Conservation (phyloP, 2,113 vertebrate species). For the Orycteropus afer region DNA sequence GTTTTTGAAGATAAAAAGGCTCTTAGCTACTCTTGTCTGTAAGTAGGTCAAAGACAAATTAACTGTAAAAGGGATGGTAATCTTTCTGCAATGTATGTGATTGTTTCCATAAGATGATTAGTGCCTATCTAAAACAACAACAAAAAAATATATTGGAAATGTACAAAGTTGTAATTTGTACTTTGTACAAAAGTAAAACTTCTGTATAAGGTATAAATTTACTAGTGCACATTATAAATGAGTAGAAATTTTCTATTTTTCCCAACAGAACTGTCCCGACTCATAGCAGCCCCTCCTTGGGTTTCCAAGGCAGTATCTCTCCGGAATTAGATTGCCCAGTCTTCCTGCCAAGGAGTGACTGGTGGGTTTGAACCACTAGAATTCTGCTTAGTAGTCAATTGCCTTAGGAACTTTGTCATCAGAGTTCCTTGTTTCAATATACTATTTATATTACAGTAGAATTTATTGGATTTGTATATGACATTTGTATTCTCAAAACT, state of each 20-base stretch:
- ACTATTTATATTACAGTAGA: conserved; percentile 2
- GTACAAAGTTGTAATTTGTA: conserved; percentile 43
- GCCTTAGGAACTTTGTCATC: no score
- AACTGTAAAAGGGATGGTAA: conserved; percentile 38
- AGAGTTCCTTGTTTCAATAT: not conserved
- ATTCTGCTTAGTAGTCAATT: no score
- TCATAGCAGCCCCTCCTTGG: no score
- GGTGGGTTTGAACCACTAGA: no score
- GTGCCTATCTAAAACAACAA: not conserved
- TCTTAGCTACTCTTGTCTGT: conserved; percentile 16
- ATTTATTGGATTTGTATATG: not conserved
- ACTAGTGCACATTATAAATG: not conserved
- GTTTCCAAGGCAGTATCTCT: no score
- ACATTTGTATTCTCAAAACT: not conserved
- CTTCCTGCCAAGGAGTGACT: no score
- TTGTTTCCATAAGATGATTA: conserved; percentile 53
- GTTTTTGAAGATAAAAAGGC: conserved; percentile 65
- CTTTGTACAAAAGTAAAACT: not conserved
- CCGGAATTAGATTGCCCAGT: no score
- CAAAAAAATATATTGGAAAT: not conserved
- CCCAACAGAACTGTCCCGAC: no score
- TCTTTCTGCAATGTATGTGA: conserved; percentile 50
- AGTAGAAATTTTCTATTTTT: conserved; percentile 20
- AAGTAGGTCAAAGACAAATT: conserved; percentile 53
- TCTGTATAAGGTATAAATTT: conserved; percentile 31